These are phyloP conservation scores for Lucilia sericata DNA, from an alignment of 1,140 invertebrate species.

Conservation along the genomic window DNA sequence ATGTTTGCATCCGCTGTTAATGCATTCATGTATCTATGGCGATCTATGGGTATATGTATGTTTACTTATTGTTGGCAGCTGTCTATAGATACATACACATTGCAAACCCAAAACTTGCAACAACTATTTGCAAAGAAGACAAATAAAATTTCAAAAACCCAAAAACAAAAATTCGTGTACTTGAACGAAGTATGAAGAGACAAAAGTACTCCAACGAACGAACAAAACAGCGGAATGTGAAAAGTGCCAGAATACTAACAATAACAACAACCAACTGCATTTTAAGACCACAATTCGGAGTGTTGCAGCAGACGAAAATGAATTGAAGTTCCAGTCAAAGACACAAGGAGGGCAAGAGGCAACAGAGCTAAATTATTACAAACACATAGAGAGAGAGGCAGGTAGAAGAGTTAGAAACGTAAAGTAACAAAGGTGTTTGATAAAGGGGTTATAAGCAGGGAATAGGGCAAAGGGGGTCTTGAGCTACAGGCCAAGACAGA, in stretches of 20 bases:
- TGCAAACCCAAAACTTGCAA: background rate
- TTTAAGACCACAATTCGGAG: background rate
- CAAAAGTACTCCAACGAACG: background rate
- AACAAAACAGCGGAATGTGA: background rate
- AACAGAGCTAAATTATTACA: background rate
- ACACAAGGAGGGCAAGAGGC: background rate
- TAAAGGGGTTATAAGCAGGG: no score
- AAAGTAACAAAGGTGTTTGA: no score
- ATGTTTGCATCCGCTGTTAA: background rate
- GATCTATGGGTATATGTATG: slow-evolving; percentile 5
- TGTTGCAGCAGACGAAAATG: background rate
- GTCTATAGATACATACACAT: background rate
- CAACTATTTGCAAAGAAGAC: background rate
- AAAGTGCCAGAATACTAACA: background rate
- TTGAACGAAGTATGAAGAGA: background rate
- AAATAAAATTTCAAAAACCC: background rate
- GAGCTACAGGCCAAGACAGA: background rate
- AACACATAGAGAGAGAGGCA: background rate
- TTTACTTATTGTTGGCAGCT: background rate
- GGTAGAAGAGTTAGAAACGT: background rate
- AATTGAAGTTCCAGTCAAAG: background rate
- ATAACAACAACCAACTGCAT: background rate
- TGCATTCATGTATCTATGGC: background rate
- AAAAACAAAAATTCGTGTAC: background rate
- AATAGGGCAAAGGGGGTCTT: no score